Conservation (phyloP, 2,797 vertebrate genomes). For the Sciurus carolinensis region DNA sequence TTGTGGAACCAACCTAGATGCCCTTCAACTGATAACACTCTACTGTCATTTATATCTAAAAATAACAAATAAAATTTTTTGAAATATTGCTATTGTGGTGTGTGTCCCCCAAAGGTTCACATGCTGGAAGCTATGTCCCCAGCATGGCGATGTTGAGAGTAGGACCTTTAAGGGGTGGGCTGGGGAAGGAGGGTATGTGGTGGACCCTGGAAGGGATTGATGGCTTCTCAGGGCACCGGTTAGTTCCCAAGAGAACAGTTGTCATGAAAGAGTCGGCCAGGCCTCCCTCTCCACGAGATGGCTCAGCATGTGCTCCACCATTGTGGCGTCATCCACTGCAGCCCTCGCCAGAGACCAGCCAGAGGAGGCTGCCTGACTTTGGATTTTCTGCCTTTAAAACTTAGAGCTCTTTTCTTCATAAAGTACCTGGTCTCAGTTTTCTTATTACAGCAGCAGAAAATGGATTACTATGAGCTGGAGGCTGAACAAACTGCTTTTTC, state of each 20-base stretch:
- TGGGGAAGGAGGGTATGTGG: neutral
- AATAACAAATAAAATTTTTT: too few species aligned
- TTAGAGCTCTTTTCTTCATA: neutral
- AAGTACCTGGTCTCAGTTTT: neutral
- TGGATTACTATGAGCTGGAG: neutral
- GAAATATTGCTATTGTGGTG: neutral
- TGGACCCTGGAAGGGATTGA: neutral
- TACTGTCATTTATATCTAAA: too few species aligned
- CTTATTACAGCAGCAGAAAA: neutral
- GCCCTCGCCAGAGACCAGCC: neutral
- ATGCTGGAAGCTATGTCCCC: neutral
- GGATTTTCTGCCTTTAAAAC: neutral
- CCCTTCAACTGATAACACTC: too few species aligned
- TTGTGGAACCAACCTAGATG: too few species aligned
- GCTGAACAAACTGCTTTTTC: neutral
- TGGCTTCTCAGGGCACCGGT: neutral
- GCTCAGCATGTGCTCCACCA: neutral
- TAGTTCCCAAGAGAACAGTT: neutral
- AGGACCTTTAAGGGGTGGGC: neutral
- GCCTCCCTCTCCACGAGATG: neutral
- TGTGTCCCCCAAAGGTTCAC: neutral
- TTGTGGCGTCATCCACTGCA: neutral
- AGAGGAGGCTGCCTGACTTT: neutral
- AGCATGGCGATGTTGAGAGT: neutral
- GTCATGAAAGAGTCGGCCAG: neutral